Evolutionary conservation across 2,113 vertebrate species (phyloP), one percentile per base, ranked within the genome.

Genomic region (Gracilinanus agilis): DNA sequence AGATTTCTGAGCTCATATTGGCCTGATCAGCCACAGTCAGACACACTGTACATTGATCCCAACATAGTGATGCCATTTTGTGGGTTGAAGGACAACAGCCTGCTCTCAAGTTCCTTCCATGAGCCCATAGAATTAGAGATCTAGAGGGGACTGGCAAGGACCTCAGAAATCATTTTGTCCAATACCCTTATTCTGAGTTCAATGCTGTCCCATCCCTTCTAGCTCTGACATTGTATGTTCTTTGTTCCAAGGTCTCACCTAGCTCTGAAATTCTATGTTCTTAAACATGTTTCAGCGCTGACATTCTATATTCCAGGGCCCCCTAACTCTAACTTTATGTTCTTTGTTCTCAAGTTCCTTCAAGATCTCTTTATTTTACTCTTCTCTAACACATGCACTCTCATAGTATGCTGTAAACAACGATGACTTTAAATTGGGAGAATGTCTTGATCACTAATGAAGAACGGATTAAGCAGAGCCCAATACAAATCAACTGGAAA

Each of bases 381-480:
- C 29, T 75, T n/a, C 13, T n/a, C 29, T 5, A 16, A 75, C 13
- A 75, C 4, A 75, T 61, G 58, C 27, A 61, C 10, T 61, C 3
- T 61, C 58, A 61, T 2, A 58, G 29, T 12, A 75, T n/a, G 12
- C 83, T 91, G n/a, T 54, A 94, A 92, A 53, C 34, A 0, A 93
- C 9, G 5, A 88, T 88, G 34, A 61, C n/a, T 49, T 34, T 34
- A 19, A 40, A 34, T 21, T 75, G 92, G 24, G 10, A 90, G 24
- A 44, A 88, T 21, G 24, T 53, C 91, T 88, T 53, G 90, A 92
- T 75, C 54, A 55, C 96, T 54, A 27, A 90, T 34, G 23, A 55
- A 91, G 96, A 89, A 54, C 2, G 44, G 19, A 94, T 56, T 89
- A 92, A 90, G 90, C 91, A 55, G 89, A 24, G 91, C 91, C 88